Conservation (phyloP, 1,140 invertebrate species). For the Drusus annulatus region DNA sequence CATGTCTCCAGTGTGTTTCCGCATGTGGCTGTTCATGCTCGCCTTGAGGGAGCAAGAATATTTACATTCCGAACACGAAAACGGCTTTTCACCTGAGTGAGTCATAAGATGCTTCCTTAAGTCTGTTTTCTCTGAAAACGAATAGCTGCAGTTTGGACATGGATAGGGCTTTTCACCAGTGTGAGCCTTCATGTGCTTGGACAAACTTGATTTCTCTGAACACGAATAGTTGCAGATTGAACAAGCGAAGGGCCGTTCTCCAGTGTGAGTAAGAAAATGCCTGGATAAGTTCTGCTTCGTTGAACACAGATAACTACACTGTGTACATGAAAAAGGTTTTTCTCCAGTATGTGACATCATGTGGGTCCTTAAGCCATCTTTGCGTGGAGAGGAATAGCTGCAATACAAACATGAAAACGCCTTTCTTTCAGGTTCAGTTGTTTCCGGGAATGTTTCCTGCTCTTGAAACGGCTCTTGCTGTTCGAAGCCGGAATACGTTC, state of each 20-base stretch:
- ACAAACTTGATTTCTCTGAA: background rate
- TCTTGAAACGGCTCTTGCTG: no score
- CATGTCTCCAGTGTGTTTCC: background rate
- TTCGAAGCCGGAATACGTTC: no score
- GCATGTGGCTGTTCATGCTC: background rate
- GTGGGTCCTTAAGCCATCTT: conserved; percentile 24
- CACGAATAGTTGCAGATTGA: background rate
- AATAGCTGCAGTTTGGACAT: conserved; percentile 1
- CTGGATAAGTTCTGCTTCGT: background rate
- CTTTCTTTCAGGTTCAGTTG: background rate
- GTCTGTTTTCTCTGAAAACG: background rate
- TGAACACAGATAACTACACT: background rate
- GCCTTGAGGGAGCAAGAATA: conserved; percentile 3
- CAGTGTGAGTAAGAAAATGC: background rate
- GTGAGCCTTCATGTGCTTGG: conserved; percentile 1
- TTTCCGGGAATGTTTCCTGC: no score
- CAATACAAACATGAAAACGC: background rate
- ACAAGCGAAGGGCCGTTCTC: background rate
- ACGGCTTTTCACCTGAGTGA: conserved; percentile 15
- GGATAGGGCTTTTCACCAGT: conserved; percentile 21
- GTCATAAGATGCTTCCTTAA: conserved; percentile 1
- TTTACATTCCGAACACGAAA: conserved; percentile 6
- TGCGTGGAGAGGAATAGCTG: background rate
- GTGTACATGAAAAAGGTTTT: background rate
- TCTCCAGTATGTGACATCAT: background rate